These are phyloP conservation scores for Triplophysa dalaica DNA, from an alignment of 2,113 vertebrate species.

Conservation along the genomic window DNA sequence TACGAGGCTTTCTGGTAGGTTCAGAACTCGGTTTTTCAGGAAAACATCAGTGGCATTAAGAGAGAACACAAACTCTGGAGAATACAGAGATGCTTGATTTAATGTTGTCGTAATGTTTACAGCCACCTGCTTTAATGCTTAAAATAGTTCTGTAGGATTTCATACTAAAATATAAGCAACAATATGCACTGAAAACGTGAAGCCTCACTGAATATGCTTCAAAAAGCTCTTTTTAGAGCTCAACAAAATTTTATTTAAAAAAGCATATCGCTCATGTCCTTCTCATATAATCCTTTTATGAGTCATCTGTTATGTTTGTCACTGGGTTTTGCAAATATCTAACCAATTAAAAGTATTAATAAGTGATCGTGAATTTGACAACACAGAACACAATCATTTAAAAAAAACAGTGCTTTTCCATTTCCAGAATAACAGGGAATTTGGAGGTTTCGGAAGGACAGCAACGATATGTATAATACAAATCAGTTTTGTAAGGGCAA, in stretches of 20 bases:
- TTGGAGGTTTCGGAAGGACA: too few species aligned
- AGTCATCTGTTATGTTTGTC: too few species aligned
- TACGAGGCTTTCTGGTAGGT: constrained; percentile 80
- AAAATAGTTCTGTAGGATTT: neutral
- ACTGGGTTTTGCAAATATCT: too few species aligned
- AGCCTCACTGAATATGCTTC: too few species aligned
- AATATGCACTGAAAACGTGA: neutral
- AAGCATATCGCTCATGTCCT: too few species aligned
- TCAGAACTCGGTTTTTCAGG: constrained; percentile 84
- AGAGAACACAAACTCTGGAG: constrained; percentile 80
- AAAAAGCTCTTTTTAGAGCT: neutral
- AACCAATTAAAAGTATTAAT: too few species aligned
- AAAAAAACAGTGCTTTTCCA: too few species aligned
- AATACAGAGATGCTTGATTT: neutral
- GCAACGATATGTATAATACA: neutral
- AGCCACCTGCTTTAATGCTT: neutral
- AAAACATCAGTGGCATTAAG: constrained; percentile 84
- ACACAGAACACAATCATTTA: too few species aligned
- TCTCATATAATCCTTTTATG: too few species aligned
- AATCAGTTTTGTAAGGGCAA: neutral
- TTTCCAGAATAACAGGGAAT: too few species aligned
- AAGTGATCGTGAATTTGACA: too few species aligned
- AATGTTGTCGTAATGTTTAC: neutral
- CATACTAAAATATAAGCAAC: neutral
- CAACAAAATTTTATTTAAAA: neutral